Base-by-base conservation (phyloP, 2,797 vertebrate genomes). In the Rhinogobio ventralis region DNA sequence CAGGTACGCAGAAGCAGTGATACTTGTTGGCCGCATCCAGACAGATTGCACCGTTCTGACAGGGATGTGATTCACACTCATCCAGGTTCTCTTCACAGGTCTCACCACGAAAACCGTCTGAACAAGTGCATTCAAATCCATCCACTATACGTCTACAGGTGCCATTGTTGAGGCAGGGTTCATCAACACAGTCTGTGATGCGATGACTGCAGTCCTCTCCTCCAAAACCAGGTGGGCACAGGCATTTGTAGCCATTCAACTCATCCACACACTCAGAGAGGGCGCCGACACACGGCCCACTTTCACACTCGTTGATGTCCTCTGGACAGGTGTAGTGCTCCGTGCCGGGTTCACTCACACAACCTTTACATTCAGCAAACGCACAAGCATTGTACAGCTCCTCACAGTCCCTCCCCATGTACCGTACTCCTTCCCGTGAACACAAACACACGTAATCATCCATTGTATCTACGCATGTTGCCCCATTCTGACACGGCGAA, bases 1-100 rank as follows among this genome's bases (percentile, higher is more conserved):
- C 98, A 0, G 98, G 98, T 87, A 99, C 98, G 0, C 98, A 99
- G 94, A 97, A 99, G 89, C 98, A 99, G 87, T 93, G 93, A 46
- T 93, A 95, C 67, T 94, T 91, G 0, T 93, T 94, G 53, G 90
- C 82, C 0, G 92, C 91, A n/a, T 97, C 95, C 15, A 96, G 72
- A 85, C 98, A 99, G 92, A 99, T 96, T 45, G 98, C 98, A 0
- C 97, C 97, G 0, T 99, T 98, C 87, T 95, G 94, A 92, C 98
- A 99, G 0, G 97, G 97, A 25, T 90, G 92, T 0, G 96, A 96
- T 0, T 85, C 80, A 57, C 97, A 98, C 87, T 96, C 96, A 0
- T 96, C 91, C 19, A 96, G 51, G 10, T 96, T 91, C 45, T 95
- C 93, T 57, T 95, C 93, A 9, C 97, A 98, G 25, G 88, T 91